Conservation (phyloP, 2,888 invertebrate species). For the Ceramica pisi region DNA sequence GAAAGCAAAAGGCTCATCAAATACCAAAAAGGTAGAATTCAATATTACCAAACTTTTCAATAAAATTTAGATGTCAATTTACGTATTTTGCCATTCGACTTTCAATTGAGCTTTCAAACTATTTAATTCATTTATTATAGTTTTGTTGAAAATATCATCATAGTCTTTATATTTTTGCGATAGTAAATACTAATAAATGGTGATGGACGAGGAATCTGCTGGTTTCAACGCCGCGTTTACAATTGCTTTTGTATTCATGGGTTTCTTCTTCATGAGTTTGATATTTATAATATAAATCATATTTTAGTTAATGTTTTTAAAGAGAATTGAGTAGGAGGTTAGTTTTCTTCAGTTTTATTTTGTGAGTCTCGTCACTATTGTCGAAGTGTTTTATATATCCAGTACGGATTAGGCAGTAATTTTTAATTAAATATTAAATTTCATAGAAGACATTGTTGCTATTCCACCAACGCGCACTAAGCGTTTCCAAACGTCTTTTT, state of each 20-base stretch:
- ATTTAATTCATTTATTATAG: not conserved
- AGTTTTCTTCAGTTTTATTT: not conserved
- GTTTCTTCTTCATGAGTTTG: not conserved
- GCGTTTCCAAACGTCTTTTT: too few relatives aligned
- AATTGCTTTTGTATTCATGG: not conserved
- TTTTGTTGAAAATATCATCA: not conserved
- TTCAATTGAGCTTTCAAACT: not conserved
- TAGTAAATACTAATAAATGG: not conserved
- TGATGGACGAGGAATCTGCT: not conserved
- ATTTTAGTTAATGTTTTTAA: not conserved
- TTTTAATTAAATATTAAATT: not conserved
- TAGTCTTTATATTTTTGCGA: not conserved
- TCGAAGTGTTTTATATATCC: too few relatives aligned
- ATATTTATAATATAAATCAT: not conserved
- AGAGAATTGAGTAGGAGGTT: not conserved
- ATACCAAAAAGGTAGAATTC: constrained; percentile 1
- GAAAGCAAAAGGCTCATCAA: not conserved
- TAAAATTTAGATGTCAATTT: constrained; percentile 4
- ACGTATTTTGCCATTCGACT: not conserved
- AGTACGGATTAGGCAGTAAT: not conserved
- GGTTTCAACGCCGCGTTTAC: not conserved
- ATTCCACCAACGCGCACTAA: too few relatives aligned
- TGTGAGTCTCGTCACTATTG: too few relatives aligned
- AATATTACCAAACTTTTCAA: not conserved
- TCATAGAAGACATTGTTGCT: too few relatives aligned